A percentile compares a stretch with the other conserved stretches of the same genome.
Evolutionary conservation across 2,113 vertebrate genomes (phyloP).

Genomic region (Notothenia rossii): DNA sequence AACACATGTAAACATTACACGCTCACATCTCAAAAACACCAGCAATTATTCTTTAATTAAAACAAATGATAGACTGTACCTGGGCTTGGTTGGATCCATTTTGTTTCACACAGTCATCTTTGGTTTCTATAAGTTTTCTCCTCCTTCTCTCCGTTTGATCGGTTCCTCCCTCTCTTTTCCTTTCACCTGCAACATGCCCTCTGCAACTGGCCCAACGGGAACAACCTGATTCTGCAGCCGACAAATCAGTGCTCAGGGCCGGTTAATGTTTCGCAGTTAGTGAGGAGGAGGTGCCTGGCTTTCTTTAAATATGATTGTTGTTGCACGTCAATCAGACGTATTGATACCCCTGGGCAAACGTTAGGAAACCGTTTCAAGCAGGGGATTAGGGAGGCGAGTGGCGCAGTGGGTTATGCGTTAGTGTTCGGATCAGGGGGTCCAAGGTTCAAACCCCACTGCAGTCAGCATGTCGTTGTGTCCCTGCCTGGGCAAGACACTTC

Average conservation of each 20-base stretch:
- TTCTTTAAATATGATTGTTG: constrained; percentile 13
- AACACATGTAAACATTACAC: background rate
- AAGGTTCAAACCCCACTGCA: too few species aligned
- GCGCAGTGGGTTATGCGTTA: too few species aligned
- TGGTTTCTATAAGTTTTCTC: constrained; percentile 62
- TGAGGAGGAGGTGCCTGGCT: constrained; percentile 12
- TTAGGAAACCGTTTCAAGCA: constrained; percentile 22
- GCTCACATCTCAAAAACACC: background rate
- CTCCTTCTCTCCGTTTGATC: constrained; percentile 43
- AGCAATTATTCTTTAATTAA: background rate
- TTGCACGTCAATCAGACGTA: constrained; percentile 32
- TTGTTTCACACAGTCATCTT: constrained; percentile 76
- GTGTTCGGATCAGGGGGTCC: too few species aligned
- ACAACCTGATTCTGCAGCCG: constrained; percentile 76
- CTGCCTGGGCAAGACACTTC: too few species aligned
- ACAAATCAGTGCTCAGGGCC: constrained; percentile 55
- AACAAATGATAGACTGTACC: constrained; percentile 70
- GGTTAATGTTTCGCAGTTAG: constrained; percentile 55
- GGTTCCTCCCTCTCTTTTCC: constrained; percentile 55
- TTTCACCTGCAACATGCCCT: constrained; percentile 65
- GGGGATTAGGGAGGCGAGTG: background rate
- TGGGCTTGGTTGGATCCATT: constrained; percentile 75
- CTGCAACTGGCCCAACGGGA: constrained; percentile 77
- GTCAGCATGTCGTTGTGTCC: too few species aligned
- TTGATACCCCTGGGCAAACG: constrained; percentile 27